These are phyloP conservation scores for Protodeltote pygarga DNA, from an alignment of 2,888 invertebrate species.

Conservation along the genomic window DNA sequence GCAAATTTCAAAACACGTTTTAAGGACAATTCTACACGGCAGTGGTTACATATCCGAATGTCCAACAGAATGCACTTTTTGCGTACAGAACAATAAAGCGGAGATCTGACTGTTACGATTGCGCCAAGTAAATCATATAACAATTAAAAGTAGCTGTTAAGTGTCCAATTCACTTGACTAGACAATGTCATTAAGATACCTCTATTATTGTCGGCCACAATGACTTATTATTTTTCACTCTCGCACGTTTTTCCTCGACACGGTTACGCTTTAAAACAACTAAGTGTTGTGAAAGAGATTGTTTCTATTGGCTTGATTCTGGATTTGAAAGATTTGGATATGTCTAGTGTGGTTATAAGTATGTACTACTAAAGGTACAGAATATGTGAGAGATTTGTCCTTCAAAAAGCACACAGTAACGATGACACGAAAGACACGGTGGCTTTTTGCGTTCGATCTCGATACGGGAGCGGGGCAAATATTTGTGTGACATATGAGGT, in stretches of 20 bases:
- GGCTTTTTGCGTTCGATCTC: no score
- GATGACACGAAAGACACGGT: no score
- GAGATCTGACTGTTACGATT: constrained; percentile 2
- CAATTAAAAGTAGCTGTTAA: constrained; percentile 35
- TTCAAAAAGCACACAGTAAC: no score
- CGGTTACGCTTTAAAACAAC: constrained; percentile 73
- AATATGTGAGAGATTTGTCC: no score
- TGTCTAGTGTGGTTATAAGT: no score
- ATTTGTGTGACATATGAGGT: no score
- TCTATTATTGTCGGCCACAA: constrained; percentile 61
- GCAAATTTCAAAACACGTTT: constrained; percentile 4
- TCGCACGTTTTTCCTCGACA: constrained; percentile 86
- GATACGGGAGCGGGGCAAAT: no score
- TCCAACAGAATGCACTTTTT: constrained; percentile 2
- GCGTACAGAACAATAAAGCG: constrained; percentile 18
- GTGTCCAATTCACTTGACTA: constrained; percentile 27
- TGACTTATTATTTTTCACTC: constrained; percentile 77
- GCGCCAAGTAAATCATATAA: constrained; percentile 19
- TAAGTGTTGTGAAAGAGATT: constrained; percentile 72
- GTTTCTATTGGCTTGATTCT: constrained; percentile 11
- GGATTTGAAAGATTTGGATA: no score
- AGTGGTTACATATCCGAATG: constrained; percentile 1
- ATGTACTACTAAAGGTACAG: no score
- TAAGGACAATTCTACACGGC: constrained; percentile 8
- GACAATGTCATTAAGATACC: constrained; percentile 64